phyloP scores from a whole-genome alignment of 1,140 invertebrate genomes.

The Physella acuta region DNA sequence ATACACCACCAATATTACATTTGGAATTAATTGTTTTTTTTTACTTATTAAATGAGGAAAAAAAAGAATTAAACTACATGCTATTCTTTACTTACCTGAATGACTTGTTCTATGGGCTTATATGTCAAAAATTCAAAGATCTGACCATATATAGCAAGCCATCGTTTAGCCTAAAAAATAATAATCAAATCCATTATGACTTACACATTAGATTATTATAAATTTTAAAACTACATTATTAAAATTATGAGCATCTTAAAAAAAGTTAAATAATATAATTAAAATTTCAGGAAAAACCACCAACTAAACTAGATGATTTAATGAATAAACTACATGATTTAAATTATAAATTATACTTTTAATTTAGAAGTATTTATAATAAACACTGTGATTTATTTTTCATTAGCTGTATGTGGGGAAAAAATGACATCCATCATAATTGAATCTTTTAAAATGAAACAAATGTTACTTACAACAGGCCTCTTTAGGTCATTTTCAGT shows the following conservation, averaged over 20 bases:
- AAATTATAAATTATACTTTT: too few species aligned
- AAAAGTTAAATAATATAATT: too few species aligned
- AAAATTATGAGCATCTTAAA: too few species aligned
- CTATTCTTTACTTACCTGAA: background rate
- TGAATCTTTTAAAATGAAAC: background rate
- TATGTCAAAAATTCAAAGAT: background rate
- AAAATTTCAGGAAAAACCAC: too few species aligned
- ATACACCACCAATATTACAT: too few species aligned
- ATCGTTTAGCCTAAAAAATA: background rate
- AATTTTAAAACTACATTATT: too few species aligned
- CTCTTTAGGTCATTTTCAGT: conserved; percentile 3
- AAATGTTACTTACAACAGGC: conserved; percentile 2
- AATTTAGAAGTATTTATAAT: too few species aligned
- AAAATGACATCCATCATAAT: background rate
- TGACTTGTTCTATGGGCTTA: background rate
- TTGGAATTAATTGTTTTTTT: too few species aligned
- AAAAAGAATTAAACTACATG: background rate
- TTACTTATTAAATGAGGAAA: too few species aligned
- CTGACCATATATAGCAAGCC: background rate
- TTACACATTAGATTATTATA: background rate
- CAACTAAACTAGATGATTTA: too few species aligned
- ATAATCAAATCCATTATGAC: background rate
- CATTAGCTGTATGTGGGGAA: background rate
- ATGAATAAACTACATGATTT: too few species aligned
- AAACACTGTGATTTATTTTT: conserved; percentile 1